These are phyloP conservation scores for Chitala chitala DNA, from an alignment of 2,113 vertebrate species.

Conservation along the genomic window DNA sequence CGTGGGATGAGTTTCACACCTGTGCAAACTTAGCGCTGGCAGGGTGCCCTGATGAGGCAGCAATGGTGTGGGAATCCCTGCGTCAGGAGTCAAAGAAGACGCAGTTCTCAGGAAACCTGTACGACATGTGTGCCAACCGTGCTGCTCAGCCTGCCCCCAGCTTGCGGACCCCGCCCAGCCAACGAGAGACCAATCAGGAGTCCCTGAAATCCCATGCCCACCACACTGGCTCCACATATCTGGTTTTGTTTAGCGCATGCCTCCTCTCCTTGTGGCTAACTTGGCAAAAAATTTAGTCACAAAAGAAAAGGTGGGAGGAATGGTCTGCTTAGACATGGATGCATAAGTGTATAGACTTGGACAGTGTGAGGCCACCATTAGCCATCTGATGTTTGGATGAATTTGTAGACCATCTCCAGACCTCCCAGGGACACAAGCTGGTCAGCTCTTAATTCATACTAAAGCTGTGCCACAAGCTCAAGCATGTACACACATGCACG, in stretches of 20 bases:
- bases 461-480: neutral
- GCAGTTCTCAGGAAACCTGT: constrained; percentile 88
- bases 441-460: no score
- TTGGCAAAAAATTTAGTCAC: constrained; percentile 45
- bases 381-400: neutral
- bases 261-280: constrained; percentile 42
- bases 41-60: constrained; percentile 81
- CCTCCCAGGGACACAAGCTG: neutral
- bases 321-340: neutral
- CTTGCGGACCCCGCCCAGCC: constrained; percentile 37
- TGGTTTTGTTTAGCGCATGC: constrained; percentile 37
- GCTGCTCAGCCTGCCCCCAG: constrained; percentile 48
- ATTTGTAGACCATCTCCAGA: neutral
- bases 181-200: constrained; percentile 80
- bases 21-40: constrained; percentile 80
- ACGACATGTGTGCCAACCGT: constrained; percentile 78
- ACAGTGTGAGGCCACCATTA: neutral
- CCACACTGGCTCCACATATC: neutral
- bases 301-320: neutral
- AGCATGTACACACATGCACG: neutral
- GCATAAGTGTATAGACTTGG: neutral
- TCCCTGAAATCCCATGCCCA: constrained; percentile 60
- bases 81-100: constrained; percentile 87
- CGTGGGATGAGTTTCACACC: constrained; percentile 88
- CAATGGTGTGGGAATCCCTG: constrained; percentile 85